These are phyloP conservation scores for Holothuria scabra DNA, from an alignment of 53 echinoderm and acorn worm genomes.

Conservation along the genomic window DNA sequence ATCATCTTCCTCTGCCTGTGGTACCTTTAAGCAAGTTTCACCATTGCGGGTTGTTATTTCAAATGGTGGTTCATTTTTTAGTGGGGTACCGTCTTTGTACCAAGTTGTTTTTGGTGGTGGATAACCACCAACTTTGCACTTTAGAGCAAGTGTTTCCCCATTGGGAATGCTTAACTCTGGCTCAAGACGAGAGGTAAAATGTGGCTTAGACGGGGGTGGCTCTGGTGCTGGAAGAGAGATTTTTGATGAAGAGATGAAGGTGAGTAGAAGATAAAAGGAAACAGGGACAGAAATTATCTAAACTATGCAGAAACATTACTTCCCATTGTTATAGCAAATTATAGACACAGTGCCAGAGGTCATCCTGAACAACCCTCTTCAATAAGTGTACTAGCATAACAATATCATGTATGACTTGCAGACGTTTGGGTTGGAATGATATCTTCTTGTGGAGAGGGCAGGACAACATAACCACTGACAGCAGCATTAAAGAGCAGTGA, in stretches of 20 bases:
- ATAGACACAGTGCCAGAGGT: too few relatives aligned
- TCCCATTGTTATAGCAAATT: too few relatives aligned
- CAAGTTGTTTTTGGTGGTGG: slow-evolving; percentile 83
- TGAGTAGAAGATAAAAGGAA: background rate
- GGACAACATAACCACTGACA: too few relatives aligned
- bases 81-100: slow-evolving; percentile 81
- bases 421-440: too few relatives aligned
- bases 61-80: slow-evolving; percentile 62
- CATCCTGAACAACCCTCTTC: too few relatives aligned
- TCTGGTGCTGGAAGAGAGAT: slow-evolving; percentile 44
- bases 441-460: too few relatives aligned
- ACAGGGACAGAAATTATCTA: background rate
- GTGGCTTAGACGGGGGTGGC: slow-evolving; percentile 43
- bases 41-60: slow-evolving; percentile 31
- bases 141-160: slow-evolving; percentile 73
- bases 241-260: background rate
- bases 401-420: too few relatives aligned
- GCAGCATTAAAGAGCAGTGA: too few relatives aligned
- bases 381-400: too few relatives aligned
- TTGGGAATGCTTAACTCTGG: slow-evolving; percentile 60
- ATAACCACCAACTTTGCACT: slow-evolving; percentile 79
- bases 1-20: slow-evolving; percentile 68
- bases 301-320: too few relatives aligned
- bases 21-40: slow-evolving; percentile 21
- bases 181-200: slow-evolving; percentile 36